Conservation (phyloP, 2,113 vertebrate genomes). For the Cochlearius cochlearius region DNA sequence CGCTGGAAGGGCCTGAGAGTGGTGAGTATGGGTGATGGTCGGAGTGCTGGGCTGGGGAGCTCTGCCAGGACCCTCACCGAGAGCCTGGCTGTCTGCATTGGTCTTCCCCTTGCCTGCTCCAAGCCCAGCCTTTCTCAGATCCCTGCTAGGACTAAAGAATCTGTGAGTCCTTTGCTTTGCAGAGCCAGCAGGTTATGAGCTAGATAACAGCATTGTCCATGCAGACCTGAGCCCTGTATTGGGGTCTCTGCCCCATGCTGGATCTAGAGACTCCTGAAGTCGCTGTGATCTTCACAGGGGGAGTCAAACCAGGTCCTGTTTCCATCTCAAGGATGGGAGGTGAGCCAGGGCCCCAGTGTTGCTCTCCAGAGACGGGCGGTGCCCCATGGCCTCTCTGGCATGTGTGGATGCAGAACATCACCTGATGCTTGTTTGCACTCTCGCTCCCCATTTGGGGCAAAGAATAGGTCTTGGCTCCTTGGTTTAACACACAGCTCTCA, state of each 20-base stretch:
- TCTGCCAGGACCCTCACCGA: background rate
- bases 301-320: background rate
- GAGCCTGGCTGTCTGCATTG: background rate
- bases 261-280: background rate
- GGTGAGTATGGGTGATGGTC: conserved; percentile 69
- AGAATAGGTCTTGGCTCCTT: background rate
- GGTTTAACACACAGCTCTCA: background rate
- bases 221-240: fast-evolving
- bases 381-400: background rate
- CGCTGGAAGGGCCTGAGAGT: conserved; percentile 72
- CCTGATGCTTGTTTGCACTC: background rate
- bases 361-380: background rate
- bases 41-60: background rate
- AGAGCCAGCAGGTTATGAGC: background rate
- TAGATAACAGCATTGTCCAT: background rate
- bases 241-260: background rate
- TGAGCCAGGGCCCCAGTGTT: fast-evolving
- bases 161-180: background rate
- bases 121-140: background rate
- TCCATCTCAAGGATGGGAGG: background rate
- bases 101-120: background rate
- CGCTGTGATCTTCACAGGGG: background rate
- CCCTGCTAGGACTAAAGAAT: background rate
- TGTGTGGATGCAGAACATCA: background rate
- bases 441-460: background rate